These are phyloP conservation scores for Pocillopora grandis DNA, from an alignment of 92 coral and sea anemone species.

Conservation along the genomic window DNA sequence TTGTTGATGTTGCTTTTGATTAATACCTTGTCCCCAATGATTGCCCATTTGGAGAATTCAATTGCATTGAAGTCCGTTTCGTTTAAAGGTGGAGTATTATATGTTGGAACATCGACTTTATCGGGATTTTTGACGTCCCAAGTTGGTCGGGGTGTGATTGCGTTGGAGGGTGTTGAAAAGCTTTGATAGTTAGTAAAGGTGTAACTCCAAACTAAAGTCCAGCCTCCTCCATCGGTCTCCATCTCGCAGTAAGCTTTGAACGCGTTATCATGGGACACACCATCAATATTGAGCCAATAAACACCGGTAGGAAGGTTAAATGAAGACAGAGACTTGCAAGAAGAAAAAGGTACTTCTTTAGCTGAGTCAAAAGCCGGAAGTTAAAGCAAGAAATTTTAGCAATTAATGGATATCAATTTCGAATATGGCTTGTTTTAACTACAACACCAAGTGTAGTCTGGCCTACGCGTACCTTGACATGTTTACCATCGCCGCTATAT, in stretches of 20 bases:
- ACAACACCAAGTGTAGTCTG: too few relatives aligned
- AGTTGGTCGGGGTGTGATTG: constrained; percentile 47
- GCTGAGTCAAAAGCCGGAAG: too few relatives aligned
- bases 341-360: not conserved
- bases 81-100: constrained; percentile 49
- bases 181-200: constrained; percentile 46
- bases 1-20: constrained; percentile 60
- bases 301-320: not conserved
- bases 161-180: constrained; percentile 7
- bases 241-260: constrained; percentile 4
- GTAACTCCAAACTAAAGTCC: constrained; percentile 68
- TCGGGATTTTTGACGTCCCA: constrained; percentile 20
- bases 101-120: constrained; percentile 16
- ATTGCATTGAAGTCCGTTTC: constrained; percentile 48
- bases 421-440: too few relatives aligned
- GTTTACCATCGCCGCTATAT: not conserved
- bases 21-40: constrained; percentile 43
- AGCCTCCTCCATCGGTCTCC: constrained; percentile 54
- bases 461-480: not conserved
- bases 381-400: not conserved
- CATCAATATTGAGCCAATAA: not conserved
- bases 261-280: constrained; percentile 9
- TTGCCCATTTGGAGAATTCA: constrained; percentile 36
- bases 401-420: too few relatives aligned
- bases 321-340: not conserved